Evolutionary conservation across 1,140 invertebrate genomes (phyloP), one percentile per base, ranked within the genome.

Genomic region (Aphaenogaster rudis): DNA sequence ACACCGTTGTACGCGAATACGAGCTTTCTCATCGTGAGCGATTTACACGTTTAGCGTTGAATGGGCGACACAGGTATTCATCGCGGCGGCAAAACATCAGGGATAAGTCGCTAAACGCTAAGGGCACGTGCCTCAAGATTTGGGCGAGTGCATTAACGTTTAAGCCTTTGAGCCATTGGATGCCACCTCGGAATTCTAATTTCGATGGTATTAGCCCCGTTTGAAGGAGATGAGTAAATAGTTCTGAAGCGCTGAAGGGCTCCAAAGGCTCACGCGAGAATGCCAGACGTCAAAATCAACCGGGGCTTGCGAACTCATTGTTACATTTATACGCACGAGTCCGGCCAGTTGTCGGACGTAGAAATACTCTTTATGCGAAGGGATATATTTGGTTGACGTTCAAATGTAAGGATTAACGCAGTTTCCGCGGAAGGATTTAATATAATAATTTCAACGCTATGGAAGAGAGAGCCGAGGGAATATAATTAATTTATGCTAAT

Each of bases 401-500:
- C 7, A 4, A 5, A 13, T 28, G 21, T 6, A 59, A 59, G 11
- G 13, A 77, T 59, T 59, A 77, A 59, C 36, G n/a, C n/a, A 15
- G 9, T 11, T 36, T 64, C 11, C 28, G 28, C 13, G 7, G 6
- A 21, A 13, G 6, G 13, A 13, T 78, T 48, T 36, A 33, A 48
- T 42, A 39, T 36, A 33, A 48, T 42, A 39, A 54, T 80, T 67
- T 52, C 17, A 63, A 63, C 15, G 21, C 9, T 33, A 0, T 28
- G 28, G 39, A 13, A 33, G 39, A 1, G n/a, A 64, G 57, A 59
- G 13, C 5, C 33, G 36, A 15, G n/a, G 15, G 2, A 42, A 45
- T 61, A 28, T 45, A 8, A 17, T 52, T 74, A 54, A 61, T 77
- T 77, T 59, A 76, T 69, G 42, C 11, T 48, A 54, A 74, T 52